phyloP scores from a whole-genome alignment of 2,888 invertebrate species.

The Drosophila mimetica region DNA sequence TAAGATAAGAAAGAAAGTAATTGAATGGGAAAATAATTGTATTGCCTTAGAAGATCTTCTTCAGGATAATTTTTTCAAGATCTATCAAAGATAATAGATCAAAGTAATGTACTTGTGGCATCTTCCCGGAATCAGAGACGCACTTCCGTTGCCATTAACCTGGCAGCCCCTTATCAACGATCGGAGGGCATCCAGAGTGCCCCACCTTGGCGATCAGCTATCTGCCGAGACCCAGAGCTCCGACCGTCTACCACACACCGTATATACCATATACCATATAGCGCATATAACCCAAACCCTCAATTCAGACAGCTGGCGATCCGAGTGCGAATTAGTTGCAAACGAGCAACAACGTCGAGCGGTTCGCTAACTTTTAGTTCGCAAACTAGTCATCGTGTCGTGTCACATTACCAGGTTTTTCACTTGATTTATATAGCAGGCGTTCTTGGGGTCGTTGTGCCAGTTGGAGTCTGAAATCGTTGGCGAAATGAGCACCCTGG shows the following conservation, averaged over 20 bases:
- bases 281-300: neutral
- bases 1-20: neutral
- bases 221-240: slow-evolving; percentile 8
- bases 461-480: neutral
- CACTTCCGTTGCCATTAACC: neutral
- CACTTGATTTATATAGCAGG: neutral
- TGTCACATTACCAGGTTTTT: neutral
- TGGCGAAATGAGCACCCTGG: slow-evolving; percentile 61
- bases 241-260: neutral
- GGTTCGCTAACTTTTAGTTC: slow-evolving; percentile 4
- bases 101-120: neutral
- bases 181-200: slow-evolving; percentile 34
- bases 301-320: slow-evolving; percentile 6
- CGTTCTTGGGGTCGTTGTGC: neutral
- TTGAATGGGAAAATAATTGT: too few relatives aligned
- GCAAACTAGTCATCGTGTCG: neutral
- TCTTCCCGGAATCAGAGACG: neutral
- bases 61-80: too few relatives aligned
- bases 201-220: slow-evolving; percentile 3
- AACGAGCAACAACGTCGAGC: slow-evolving; percentile 22
- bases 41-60: too few relatives aligned
- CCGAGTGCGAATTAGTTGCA: slow-evolving; percentile 29
- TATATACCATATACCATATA: neutral
- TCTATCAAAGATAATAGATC: too few relatives aligned
- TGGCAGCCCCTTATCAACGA: neutral